Base-by-base conservation (phyloP, 2,888 invertebrate species). In the Sipha maydis region DNA sequence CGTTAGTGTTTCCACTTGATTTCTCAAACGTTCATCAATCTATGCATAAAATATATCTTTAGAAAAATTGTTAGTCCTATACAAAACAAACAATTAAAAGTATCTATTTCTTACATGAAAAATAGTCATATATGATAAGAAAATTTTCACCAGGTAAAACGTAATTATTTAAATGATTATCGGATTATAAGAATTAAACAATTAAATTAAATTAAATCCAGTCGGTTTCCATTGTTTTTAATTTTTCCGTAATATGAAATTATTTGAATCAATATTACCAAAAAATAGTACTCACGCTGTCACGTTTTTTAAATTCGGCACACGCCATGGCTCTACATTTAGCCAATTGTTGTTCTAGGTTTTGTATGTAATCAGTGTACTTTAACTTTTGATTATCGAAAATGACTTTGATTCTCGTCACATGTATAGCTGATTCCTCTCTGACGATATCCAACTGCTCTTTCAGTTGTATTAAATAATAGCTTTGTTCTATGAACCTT, bases 381-480 rank as follows among this genome's bases (percentile, higher is more conserved):
- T 88, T 61, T 0, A 17, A 7, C 3, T 41, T 76, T 31, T 88
- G 88, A 7, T 82, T 82, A n/a, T 88, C 75, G 0, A 75, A 25
- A 48, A 88, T 75, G 67, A 82, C 67, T 82, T 88, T 88, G n/a
- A 19, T 48, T 88, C 76, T 82, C 48, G 88, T 88, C 48, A 88
- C 82, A 21, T 88, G 82, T 67, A 88, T n/a, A 0, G 88, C 88
- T 7, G 88, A 61, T 48, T 88, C 88, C n/a, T 88, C 61, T 28
- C 88, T 61, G 1, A 82, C n/a, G 1, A 38, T 17, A 7, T 88
- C 75, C n/a, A 88, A 76, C 11, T 82, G 75, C 1, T 82, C 82
- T 3, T 88, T 88, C 75, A 88, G 5, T 28, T 88, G 88, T 34
- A 82, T 19, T 41, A 82, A 56, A 48, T 82, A 80, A 7, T 88